Base-by-base conservation (phyloP, 2,113 vertebrate species). In the Glaucomys volans region DNA sequence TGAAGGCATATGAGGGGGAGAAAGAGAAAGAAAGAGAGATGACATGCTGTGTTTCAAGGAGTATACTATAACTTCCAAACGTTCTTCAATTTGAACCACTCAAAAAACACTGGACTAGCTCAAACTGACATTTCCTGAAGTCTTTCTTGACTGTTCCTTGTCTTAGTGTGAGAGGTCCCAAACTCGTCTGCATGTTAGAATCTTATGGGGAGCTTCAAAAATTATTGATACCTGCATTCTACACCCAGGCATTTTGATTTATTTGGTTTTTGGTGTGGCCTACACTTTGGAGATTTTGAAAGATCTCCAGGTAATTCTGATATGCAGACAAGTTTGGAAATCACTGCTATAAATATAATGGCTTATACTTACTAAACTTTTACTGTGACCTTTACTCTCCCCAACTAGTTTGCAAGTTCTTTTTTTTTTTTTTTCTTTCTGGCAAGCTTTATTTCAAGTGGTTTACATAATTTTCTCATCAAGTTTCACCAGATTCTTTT, bases 241-340 rank as follows among this genome's bases (percentile, higher is more conserved):
- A 40, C 0, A 7, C 7, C 35, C 22, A 87, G 24, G 30, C 30
- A 18, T 42, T 75, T 24, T 94, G 30, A 44, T 64, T 80, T 90
- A 54, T 75, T 72, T 90, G 57, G 47, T 40, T 14, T 84, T 35
- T 30, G 35, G 5, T 62, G 0, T 64, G 18, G 66, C 42, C 30
- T 62, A n/a, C 18, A 69, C 59, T 52, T 37, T 20, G 17, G 59
- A 71, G 40, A 54, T 79, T 77, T 72, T 64, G 7, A 54, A 96
- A 71, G 64, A 32, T 44, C 24, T 64, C 32, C 32, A 8, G 42
- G 14, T 79, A 72, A 82, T 83, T 76, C 37, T 82, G 37, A n/a
- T n/a, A 30, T 84, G 20, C 44, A 95, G 75, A 69, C 35, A 62
- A 92, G 35, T 89, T 71, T 84, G 32, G n/a, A 71, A 83, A 83